These are phyloP conservation scores for Eurois occulta DNA, from an alignment of 2,888 invertebrate genomes.

Conservation along the genomic window DNA sequence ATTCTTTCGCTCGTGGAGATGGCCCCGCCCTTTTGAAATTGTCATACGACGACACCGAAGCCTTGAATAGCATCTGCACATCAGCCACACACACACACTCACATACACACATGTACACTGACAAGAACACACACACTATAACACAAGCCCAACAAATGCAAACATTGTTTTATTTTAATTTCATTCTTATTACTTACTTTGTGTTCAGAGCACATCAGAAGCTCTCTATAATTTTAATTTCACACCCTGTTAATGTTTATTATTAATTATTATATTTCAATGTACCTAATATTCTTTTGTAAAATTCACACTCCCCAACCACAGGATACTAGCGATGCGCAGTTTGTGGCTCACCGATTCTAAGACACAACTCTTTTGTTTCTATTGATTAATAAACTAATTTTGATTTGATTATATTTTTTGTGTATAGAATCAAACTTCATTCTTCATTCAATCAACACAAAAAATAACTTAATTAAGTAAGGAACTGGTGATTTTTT, in stretches of 20 bases:
- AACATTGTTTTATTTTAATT: neutral
- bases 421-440: no score
- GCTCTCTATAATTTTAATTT: neutral
- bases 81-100: no score
- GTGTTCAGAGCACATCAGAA: neutral
- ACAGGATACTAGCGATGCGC: neutral
- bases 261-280: no score
- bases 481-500: neutral
- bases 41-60: neutral
- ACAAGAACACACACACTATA: neutral
- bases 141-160: neutral
- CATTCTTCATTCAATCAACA: no score
- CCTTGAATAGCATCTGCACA: no score
- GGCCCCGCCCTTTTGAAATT: neutral
- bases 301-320: no score
- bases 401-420: no score
- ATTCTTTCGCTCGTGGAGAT: no score
- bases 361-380: neutral
- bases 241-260: no score
- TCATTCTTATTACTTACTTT: no score
- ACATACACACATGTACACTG: neutral
- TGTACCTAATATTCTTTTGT: no score
- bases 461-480: neutral
- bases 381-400: neutral
- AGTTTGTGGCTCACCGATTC: neutral